Percentiles rank a stretch among this genome's conserved stretches.
These are phyloP conservation scores for Echinometra lucunter DNA, from an alignment of 53 echinoderm and acorn worm species.

Conservation along the genomic window DNA sequence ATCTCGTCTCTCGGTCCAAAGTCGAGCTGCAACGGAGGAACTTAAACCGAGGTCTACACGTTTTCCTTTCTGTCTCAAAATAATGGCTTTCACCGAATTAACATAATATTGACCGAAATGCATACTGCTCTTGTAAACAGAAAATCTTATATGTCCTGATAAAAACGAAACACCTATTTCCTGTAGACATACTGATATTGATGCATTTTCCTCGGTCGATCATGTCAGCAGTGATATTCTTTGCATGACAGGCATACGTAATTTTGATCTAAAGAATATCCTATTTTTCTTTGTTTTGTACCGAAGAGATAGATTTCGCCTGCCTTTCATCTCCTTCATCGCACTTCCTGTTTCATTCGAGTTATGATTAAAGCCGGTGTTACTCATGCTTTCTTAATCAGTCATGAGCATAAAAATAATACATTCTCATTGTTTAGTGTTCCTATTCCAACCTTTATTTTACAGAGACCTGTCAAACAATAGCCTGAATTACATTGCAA, in stretches of 20 bases:
- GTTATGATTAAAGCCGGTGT: too few species aligned
- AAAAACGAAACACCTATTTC: neutral
- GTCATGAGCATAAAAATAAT: neutral
- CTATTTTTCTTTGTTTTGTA: neutral
- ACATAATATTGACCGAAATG: too few species aligned
- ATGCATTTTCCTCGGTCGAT: neutral
- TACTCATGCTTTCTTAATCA: neutral
- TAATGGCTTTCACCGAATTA: too few species aligned
- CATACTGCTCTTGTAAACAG: too few species aligned
- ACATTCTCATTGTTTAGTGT: neutral
- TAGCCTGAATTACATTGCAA: conserved; percentile 61
- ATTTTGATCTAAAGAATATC: neutral
- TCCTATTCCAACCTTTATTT: neutral
- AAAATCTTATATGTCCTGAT: too few species aligned
- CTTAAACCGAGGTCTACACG: too few species aligned
- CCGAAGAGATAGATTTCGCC: neutral
- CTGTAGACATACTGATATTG: neutral
- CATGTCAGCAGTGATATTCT: too few species aligned
- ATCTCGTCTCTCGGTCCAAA: too few species aligned
- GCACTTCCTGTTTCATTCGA: too few species aligned
- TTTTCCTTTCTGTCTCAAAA: too few species aligned
- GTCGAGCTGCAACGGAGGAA: too few species aligned
- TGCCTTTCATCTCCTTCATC: neutral
- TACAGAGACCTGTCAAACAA: conserved; percentile 83
- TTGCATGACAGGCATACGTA: too few species aligned